phyloP scores from a whole-genome alignment of 2,113 vertebrate species.

The Cottus gobio region DNA sequence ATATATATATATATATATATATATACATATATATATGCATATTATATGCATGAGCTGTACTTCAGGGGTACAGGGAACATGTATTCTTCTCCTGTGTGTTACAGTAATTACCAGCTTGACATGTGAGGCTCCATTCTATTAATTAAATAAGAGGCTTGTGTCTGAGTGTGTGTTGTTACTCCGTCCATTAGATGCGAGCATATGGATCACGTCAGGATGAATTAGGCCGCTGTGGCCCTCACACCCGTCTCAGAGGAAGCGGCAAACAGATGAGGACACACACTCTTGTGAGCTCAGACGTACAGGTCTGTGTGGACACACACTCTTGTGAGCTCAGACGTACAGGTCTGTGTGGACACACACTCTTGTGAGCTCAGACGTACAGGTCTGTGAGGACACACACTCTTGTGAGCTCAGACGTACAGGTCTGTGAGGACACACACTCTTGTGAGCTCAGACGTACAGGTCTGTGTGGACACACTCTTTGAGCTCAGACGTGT shows the following conservation, averaged over 20 bases:
- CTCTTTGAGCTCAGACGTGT: too few species aligned
- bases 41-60: slow-evolving; percentile 12
- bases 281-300: not conserved
- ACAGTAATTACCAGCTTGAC: slow-evolving; percentile 53
- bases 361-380: not conserved
- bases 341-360: slow-evolving; percentile 1
- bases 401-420: not conserved
- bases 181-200: slow-evolving; percentile 66
- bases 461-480: not conserved
- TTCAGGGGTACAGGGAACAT: slow-evolving; percentile 33
- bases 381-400: not conserved
- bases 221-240: slow-evolving; percentile 57
- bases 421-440: not conserved
- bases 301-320: not conserved
- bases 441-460: not conserved
- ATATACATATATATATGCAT: slow-evolving; percentile 19
- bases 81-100: slow-evolving; percentile 40
- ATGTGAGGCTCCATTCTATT: slow-evolving; percentile 59
- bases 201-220: slow-evolving; percentile 74
- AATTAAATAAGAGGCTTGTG: slow-evolving; percentile 68
- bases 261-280: slow-evolving; percentile 19
- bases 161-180: slow-evolving; percentile 44
- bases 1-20: slow-evolving; percentile 26
- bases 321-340: not conserved
- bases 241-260: slow-evolving; percentile 30